Base-by-base conservation (phyloP, 2,797 vertebrate genomes). In the Myotis vivesi region DNA sequence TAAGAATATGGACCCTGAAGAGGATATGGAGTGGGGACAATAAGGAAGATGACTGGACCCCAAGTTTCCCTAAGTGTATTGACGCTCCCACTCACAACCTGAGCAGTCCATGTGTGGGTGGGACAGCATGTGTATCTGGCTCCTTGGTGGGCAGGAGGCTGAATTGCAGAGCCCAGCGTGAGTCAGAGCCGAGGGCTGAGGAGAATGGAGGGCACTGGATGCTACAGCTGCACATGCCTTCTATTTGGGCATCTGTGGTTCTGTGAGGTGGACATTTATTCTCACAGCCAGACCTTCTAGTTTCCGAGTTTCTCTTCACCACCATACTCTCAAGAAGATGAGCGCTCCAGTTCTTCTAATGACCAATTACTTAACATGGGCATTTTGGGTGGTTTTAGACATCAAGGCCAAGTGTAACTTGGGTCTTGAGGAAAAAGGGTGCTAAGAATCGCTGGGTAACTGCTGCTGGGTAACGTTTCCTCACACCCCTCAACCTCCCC, bases 291-390 rank as follows among this genome's bases (percentile, higher is more conserved):
- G 84, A 51, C n/a, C n/a, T 41, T 38, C 49, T 68, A 38, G 51
- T 64, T 77, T 85, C 81, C 68, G n/a, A 28, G 25, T 33, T 64
- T 71, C 46, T 91, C 64, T 38, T 85, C 46, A 25, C 69, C n/a
- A 51, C 30, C 57, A 33, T 2, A 6, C 23, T 53, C 23, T 36
- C 33, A n/a, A 15, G 13, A 87, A 81, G 28, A 81, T 38, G 33
- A 85, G 79, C 3, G 16, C 68, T 83, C 59, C 11, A 46, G 22
- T 83, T 90, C 3, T 90, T 68, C 64, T n/a, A 85, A 46, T 28
- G 73, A 75, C 23, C 15, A 25, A 16, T 75, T 68, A 36, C 8
- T 88, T 77, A 38, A 4, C 51, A 20, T 36, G 59, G 44, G 71
- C 46, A 17, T 53, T 72, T 25, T n/a, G 33, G 36, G 19, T 75